Evolutionary conservation across 2,113 vertebrate genomes (phyloP).

Genomic region (Porphyrio hochstetteri): DNA sequence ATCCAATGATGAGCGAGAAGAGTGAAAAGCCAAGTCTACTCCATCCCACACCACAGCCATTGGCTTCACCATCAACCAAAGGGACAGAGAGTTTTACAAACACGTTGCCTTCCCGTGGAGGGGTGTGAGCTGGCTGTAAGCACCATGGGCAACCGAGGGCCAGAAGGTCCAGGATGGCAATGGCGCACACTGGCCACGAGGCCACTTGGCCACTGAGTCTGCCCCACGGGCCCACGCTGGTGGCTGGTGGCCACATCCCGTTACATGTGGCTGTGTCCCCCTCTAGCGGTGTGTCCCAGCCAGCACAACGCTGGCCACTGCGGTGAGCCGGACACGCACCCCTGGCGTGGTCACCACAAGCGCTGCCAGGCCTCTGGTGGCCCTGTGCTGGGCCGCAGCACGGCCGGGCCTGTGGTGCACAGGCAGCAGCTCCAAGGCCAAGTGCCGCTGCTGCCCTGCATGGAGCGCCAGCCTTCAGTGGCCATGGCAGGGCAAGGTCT

Average conservation of each 20-base stretch:
- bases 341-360: fast-evolving
- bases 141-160: fast-evolving
- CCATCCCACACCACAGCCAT: not conserved
- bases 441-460: fast-evolving
- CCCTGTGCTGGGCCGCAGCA: not conserved
- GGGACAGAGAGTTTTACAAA: fast-evolving
- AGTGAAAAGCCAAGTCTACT: not conserved
- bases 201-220: not conserved
- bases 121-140: not conserved
- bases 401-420: not conserved
- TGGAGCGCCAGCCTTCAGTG: fast-evolving
- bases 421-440: not conserved
- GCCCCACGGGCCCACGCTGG: not conserved
- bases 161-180: fast-evolving
- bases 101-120: fast-evolving
- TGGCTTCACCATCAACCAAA: not conserved
- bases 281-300: slow-evolving; percentile 56
- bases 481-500: not conserved
- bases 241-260: not conserved
- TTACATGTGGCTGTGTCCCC: slow-evolving; percentile 53
- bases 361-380: fast-evolving
- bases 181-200: fast-evolving
- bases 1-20: fast-evolving
- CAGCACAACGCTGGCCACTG: not conserved
- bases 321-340: fast-evolving